Evolutionary conservation across 1,140 invertebrate genomes (phyloP), one percentile per base, ranked within the genome.

Genomic region (Neodiprion fabricii): DNA sequence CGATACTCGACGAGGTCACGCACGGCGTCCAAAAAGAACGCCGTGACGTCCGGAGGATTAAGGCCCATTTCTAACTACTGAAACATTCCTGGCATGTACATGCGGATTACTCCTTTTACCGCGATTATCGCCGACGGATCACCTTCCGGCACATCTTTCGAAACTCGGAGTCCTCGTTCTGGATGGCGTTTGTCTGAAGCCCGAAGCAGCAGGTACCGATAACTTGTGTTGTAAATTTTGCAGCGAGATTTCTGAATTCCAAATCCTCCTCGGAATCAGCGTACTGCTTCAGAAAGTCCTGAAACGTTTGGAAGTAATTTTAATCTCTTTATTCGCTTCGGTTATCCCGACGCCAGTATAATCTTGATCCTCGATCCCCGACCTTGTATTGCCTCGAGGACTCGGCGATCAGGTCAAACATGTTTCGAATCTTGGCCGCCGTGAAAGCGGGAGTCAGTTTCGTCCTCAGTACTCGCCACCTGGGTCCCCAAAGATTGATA

Each of bases 221-320:
- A 4, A 89, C 86, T 77, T 91, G 90, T 2, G 89, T 90, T 0
- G 89, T 86, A 77, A 88, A 91, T 76, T 85, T 86, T 8, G 83
- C 82, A 48, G 85, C 79, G 61, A 86, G 72, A 67, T 89, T 85
- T 53, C 77, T 81, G 71, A 85, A 77, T 74, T 88, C 84, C 3
- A 86, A 67, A 0, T 70, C 69, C 11, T 78, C 76, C 9, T 77
- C 77, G 17, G 65, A 75, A 47, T 77, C 73, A 0, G 73, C 79
- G 48, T 71, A 71, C 68, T 74, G 73, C 17, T 70, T 50, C 28
- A 77, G 61, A 67, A 78, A 81, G 74, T 77, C 67, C 78, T 81
- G 67, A 49, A 73, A 75, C 12, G 73, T 70, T 40, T 17, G n/a
- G 53, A 61, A 61, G 53, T 9, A 17, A 61, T 5, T 12, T 71